Evolutionary conservation across 2,888 invertebrate species (phyloP).

Genomic region (Lathronympha strigana): DNA sequence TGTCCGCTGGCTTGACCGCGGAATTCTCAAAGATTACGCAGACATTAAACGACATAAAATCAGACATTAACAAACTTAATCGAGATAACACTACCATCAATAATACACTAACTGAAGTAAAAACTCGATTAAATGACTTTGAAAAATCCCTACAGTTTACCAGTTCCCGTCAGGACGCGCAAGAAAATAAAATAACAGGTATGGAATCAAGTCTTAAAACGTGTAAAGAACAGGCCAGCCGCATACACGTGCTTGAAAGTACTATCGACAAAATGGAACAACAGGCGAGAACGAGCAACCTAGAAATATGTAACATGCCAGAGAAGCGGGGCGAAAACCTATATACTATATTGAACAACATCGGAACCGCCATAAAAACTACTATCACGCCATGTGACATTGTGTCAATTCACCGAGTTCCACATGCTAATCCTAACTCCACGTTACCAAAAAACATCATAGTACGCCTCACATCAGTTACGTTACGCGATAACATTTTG

Average conservation of each 20-base stretch:
- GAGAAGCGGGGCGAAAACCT: slow-evolving; percentile 16
- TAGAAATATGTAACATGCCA: slow-evolving; percentile 2
- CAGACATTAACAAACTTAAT: not conserved
- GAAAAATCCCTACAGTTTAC: not conserved
- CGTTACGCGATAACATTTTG: not conserved
- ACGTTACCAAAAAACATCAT: not conserved
- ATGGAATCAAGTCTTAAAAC: not conserved
- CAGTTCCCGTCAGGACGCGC: not conserved
- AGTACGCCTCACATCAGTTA: not conserved
- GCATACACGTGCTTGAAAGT: not conserved
- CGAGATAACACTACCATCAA: not conserved
- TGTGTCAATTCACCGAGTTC: slow-evolving; percentile 6
- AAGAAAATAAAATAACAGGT: not conserved
- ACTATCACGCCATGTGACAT: not conserved
- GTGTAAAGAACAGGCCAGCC: not conserved
- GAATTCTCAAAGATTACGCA: not conserved
- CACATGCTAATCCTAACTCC: not conserved
- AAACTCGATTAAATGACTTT: not conserved
- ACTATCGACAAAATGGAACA: slow-evolving; percentile 9
- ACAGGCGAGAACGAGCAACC: not conserved
- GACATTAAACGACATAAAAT: not conserved
- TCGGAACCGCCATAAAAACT: not conserved
- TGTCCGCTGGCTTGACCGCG: not conserved
- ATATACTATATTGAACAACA: not conserved
- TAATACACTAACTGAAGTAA: not conserved